A percentile compares a stretch with the other conserved stretches of the same genome.
Conservation (phyloP, 2,113 vertebrate genomes). For the Fregetta grallaria region DNA sequence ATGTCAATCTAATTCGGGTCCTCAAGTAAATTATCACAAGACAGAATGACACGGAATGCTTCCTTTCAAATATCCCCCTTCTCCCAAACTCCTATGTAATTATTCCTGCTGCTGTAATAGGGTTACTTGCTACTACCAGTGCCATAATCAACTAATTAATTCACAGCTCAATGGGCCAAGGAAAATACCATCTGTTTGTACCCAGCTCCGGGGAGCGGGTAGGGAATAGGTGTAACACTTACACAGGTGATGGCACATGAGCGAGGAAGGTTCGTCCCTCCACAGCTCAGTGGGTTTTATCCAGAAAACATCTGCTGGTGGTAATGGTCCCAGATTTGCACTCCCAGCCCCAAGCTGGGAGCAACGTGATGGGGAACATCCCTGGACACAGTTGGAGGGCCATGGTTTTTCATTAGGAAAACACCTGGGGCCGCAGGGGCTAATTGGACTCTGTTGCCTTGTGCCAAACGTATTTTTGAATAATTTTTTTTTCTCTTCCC, state of each 20-base stretch:
- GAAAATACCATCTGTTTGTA: constrained; percentile 65
- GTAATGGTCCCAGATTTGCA: neutral
- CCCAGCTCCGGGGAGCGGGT: constrained; percentile 13
- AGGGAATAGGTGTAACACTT: constrained; percentile 5
- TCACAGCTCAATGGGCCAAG: constrained; percentile 60
- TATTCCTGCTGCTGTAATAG: constrained; percentile 21
- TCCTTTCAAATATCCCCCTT: neutral
- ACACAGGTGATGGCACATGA: constrained; percentile 6
- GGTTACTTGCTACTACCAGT: constrained; percentile 33
- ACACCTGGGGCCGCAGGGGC: constrained; percentile 21
- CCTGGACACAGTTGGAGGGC: neutral
- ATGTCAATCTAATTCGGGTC: neutral
- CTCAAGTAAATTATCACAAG: neutral
- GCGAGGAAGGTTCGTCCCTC: neutral
- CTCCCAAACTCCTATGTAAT: neutral
- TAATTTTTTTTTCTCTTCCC: neutral
- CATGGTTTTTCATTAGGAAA: constrained; percentile 31
- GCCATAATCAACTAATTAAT: constrained; percentile 63
- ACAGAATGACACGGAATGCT: neutral
- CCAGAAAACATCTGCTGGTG: constrained; percentile 50
- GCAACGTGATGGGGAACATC: neutral
- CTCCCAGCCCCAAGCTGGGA: neutral
- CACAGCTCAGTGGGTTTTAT: neutral
- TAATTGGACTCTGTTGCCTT: neutral
- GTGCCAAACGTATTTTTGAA: neutral